Evolutionary conservation across 2,113 vertebrate species (phyloP), one percentile per base, ranked within the genome.

Genomic region (Mola mola): DNA sequence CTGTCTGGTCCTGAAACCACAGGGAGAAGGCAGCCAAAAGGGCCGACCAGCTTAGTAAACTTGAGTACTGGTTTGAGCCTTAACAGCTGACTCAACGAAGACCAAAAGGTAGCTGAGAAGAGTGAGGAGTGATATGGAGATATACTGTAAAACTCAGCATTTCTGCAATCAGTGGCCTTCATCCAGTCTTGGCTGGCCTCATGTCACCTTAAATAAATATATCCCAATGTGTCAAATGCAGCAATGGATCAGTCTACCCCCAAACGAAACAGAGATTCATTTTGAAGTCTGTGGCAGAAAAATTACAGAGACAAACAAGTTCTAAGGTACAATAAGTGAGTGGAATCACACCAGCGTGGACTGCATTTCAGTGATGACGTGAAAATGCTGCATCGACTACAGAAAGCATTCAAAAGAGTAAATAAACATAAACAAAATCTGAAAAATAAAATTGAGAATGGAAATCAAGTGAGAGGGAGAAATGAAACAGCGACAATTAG

Each of bases 1-100:
- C 50, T 64, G 74, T 81, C 79, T 86, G 69, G 87, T 74, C 91
- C 92, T 93, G 91, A 67, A 92, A 92, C 84, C 89, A 92, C 73
- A 91, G 55, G 75, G 60, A 90, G 78, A 84, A 62, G 73, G 75
- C 59, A 84, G 51, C 71, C 49, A 43, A 47, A 66, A 62, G 12
- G 19, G 17, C 86, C 57, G 29, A 70, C 78, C 68, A 65, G 66
- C 63, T 57, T 59, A 42, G 55, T 28, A 63, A 61, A 75, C 53
- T 42, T 20, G 15, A 20, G 46, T 44, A 31, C 3, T 43, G 31
- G 34, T 8, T 9, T 37, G 37, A 47, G 34, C 22, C n/a, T 25
- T 25, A 57, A 50, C 15, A 37, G 26, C 28, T 50, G 58, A 49
- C 25, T 46, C 8, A 46, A 17, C 28, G 17, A 19, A 33, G 26